Evolutionary conservation across 2,797 vertebrate species (phyloP).

Genomic region (Sciurus vulgaris): DNA sequence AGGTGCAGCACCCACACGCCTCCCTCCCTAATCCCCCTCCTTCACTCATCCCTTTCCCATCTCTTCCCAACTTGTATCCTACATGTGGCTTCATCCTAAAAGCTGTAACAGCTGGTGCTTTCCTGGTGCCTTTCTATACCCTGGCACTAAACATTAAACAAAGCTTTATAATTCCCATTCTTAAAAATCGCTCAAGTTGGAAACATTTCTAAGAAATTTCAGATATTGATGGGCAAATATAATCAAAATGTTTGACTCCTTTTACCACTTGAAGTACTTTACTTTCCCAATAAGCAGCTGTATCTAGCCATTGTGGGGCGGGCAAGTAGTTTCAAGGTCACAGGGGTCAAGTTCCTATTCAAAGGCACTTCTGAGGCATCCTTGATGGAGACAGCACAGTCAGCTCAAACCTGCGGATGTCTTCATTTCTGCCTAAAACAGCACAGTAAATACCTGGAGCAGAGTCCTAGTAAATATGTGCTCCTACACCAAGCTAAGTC

Average conservation of each 20-base stretch:
- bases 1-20: neutral
- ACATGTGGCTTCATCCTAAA: neutral
- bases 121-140: neutral
- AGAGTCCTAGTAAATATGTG: neutral
- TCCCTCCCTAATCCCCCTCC: neutral
- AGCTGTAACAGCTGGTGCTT: neutral
- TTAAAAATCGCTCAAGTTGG: neutral
- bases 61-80: neutral
- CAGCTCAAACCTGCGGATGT: neutral
- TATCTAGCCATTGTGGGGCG: neutral
- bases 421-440: neutral
- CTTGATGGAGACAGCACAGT: neutral
- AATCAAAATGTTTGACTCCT: neutral
- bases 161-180: neutral
- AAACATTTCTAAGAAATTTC: slow-evolving; percentile 25
- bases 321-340: neutral
- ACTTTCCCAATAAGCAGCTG: neutral
- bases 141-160: neutral
- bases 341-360: neutral
- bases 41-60: neutral
- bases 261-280: neutral
- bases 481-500: neutral
- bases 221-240: neutral
- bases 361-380: neutral
- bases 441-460: neutral